phyloP scores from a whole-genome alignment of 2,888 invertebrate genomes.

The Chaetogeoica ovagalla region DNA sequence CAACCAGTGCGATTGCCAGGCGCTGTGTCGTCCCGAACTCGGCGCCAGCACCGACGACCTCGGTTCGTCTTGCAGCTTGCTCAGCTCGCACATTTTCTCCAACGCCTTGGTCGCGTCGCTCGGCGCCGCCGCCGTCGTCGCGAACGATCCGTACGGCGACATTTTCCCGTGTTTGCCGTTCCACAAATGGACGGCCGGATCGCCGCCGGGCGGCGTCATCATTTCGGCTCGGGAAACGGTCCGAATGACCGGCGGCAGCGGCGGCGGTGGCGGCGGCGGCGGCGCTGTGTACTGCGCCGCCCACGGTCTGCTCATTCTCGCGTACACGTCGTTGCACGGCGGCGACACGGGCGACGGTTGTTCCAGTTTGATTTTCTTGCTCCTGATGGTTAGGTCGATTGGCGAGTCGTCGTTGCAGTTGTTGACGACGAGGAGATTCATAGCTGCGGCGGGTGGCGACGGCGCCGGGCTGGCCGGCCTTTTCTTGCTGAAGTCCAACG shows the following conservation, averaged over 20 bases:
- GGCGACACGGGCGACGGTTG: slow-evolving; percentile 66
- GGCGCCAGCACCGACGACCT: slow-evolving; percentile 67
- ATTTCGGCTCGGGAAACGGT: slow-evolving; percentile 41
- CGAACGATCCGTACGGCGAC: slow-evolving; percentile 52
- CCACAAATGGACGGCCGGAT: slow-evolving; percentile 58
- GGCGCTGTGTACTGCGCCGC: slow-evolving; percentile 41
- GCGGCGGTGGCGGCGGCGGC: not conserved
- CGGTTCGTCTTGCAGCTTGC: slow-evolving; percentile 77
- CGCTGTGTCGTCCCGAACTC: slow-evolving; percentile 73
- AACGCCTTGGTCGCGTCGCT: slow-evolving; percentile 84
- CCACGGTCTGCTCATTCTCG: slow-evolving; percentile 43
- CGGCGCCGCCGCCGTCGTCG: slow-evolving; percentile 55
- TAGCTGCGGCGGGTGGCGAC: slow-evolving; percentile 66
- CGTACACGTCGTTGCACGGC: slow-evolving; percentile 2
- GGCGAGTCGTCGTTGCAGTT: slow-evolving; percentile 65
- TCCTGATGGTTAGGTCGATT: slow-evolving; percentile 56
- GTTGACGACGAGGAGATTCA: slow-evolving; percentile 65
- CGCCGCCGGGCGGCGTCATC: slow-evolving; percentile 65
- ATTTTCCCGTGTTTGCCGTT: slow-evolving; percentile 64
- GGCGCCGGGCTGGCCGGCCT: slow-evolving; percentile 61
- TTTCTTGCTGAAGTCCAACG: slow-evolving; percentile 81
- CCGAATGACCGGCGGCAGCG: not conserved
- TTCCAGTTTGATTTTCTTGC: slow-evolving; percentile 57
- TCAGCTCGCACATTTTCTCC: slow-evolving; percentile 89
- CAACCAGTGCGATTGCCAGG: slow-evolving; percentile 97